A percentile compares a stretch with the other conserved stretches of the same genome.
Conservation (phyloP, 2,888 invertebrate species). For the Ochropleura leucogaster region DNA sequence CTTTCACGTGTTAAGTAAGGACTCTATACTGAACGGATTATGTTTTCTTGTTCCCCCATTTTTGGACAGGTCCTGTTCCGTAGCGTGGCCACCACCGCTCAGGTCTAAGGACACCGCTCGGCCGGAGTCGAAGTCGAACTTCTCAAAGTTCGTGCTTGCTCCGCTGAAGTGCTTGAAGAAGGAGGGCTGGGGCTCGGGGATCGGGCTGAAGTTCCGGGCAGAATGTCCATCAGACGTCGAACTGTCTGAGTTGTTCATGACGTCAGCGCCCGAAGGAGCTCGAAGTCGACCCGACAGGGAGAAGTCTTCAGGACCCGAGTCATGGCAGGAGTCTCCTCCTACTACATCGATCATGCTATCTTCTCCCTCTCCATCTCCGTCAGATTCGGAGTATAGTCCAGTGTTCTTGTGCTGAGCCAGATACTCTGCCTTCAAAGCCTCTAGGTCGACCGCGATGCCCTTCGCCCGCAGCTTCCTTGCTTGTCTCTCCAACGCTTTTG, state of each 20-base stretch:
- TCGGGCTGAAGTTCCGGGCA: slow-evolving; percentile 86
- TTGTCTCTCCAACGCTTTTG: slow-evolving; percentile 97
- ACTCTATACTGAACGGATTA: slow-evolving; percentile 98
- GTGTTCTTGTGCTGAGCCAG: slow-evolving; percentile 94
- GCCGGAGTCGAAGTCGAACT: slow-evolving; percentile 89
- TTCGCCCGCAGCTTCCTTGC: slow-evolving; percentile 97
- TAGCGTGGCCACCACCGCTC: slow-evolving; percentile 82
- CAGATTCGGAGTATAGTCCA: slow-evolving; percentile 91
- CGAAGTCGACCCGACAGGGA: slow-evolving; percentile 90
- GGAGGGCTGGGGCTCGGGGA: slow-evolving; percentile 86
- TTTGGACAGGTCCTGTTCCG: slow-evolving; percentile 88
- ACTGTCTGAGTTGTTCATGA: slow-evolving; percentile 91
- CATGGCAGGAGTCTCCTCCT: slow-evolving; percentile 94
- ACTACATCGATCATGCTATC: slow-evolving; percentile 96
- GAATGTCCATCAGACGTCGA: slow-evolving; percentile 88
- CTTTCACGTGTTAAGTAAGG: slow-evolving; percentile 94
- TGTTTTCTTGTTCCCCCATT: slow-evolving; percentile 91
- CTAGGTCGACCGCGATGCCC: slow-evolving; percentile 96
- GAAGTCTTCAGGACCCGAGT: slow-evolving; percentile 92
- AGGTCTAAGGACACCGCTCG: slow-evolving; percentile 89
- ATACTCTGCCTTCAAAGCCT: slow-evolving; percentile 96
- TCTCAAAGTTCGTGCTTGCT: slow-evolving; percentile 82
- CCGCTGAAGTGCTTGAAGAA: slow-evolving; percentile 86
- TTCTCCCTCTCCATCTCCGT: slow-evolving; percentile 91
- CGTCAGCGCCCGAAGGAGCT: slow-evolving; percentile 91